Base-by-base conservation (phyloP, 2,113 vertebrate genomes). In the Myiopsitta monachus region DNA sequence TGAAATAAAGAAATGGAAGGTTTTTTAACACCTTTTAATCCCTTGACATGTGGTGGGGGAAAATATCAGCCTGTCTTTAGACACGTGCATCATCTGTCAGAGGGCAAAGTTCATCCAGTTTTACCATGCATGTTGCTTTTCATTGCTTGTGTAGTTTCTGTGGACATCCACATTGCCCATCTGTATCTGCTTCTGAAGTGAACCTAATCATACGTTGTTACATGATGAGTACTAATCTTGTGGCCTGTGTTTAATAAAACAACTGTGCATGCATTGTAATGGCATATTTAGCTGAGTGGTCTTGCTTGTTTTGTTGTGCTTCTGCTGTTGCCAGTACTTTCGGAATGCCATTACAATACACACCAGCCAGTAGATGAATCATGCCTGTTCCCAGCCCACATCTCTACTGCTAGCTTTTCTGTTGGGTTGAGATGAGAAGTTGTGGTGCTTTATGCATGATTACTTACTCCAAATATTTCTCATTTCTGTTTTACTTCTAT, bases 1-100 rank as follows among this genome's bases (percentile, higher is more conserved):
- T 95, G 97, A 97, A 98, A 98, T 97, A 95, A 95, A 93, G 92
- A 91, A 95, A 83, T 80, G 72, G 83, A 87, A 81, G 51, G 68
- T 76, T 91, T 96, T 92, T 95, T 83, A 95, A 78, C 52, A 88
- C 68, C 90, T 96, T 85, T 95, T 90, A 91, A 82, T 94, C 69
- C 75, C 57, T 51, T 90, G 91, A 93, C 83, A 87, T 78, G 89
- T 92, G 83, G 74, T 52, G 66, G 80, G 75, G 70, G 72, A 91
- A 91, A 90, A 92, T 49, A 94, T 57, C 55, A 84, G 68, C 61
- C 66, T 92, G 67, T 41, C 68, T 93, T 95, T 78, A 94, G 44
- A 36, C 21, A 26, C 0, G 2, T 4, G 14, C 36, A 31, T 93
- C 57, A 86, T 94, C 88, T 92, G 78, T 88, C 62, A 49, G 8